Evolutionary conservation across 2,797 vertebrate species (phyloP).

Genomic region (Simalia tracyae): DNA sequence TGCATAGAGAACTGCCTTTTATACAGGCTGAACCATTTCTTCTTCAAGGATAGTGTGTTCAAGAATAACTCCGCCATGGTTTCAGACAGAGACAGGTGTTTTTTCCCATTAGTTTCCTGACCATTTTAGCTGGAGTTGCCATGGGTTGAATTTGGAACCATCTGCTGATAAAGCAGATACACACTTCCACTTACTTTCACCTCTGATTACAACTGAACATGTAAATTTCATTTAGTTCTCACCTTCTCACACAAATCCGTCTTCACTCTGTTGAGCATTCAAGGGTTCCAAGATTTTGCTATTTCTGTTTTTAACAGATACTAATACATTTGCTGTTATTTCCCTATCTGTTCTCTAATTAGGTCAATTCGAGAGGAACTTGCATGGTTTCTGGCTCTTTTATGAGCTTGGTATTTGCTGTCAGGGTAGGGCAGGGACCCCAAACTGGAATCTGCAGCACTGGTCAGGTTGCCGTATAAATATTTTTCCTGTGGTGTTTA

Average conservation of each 20-base stretch:
- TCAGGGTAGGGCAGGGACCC: background rate
- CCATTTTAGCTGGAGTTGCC: background rate
- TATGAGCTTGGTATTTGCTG: background rate
- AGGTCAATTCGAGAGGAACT: background rate
- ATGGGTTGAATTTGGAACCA: background rate
- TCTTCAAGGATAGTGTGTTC: background rate
- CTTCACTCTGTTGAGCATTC: background rate
- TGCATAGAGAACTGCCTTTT: too few relatives aligned
- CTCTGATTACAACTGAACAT: background rate
- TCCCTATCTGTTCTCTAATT: background rate
- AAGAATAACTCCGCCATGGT: background rate
- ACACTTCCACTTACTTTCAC: background rate
- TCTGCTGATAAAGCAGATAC: background rate
- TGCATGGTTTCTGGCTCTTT: background rate
- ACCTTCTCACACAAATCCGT: background rate
- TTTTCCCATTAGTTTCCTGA: background rate
- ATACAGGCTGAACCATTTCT: background rate
- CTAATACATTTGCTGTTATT: background rate
- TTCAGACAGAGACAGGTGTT: background rate
- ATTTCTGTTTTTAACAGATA: conserved; percentile 3
- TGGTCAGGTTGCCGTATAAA: background rate
- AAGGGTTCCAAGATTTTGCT: background rate
- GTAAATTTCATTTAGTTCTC: background rate
- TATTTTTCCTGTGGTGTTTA: background rate
- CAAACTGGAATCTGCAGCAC: background rate